phyloP scores from a whole-genome alignment of 2,797 vertebrate species.

The Lateolabrax maculatus region DNA sequence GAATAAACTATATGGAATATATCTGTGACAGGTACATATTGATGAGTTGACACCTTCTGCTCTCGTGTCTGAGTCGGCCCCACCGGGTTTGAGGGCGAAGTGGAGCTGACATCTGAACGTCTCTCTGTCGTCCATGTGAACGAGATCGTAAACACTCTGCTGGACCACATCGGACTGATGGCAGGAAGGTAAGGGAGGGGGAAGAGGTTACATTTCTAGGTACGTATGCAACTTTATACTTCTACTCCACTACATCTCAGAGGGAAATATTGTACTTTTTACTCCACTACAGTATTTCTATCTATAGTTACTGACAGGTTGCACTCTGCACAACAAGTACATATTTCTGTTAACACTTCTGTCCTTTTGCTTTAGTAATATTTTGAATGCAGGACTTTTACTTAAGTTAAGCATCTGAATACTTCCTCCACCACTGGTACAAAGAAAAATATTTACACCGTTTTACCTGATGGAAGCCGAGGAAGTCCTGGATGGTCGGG shows the following conservation, averaged over 20 bases:
- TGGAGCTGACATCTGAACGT: constrained; percentile 75
- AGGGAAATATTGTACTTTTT: neutral
- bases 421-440: neutral
- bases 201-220: neutral
- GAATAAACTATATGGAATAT: neutral
- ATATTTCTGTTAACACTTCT: no score
- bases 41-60: neutral
- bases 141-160: constrained; percentile 76
- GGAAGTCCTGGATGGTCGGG: constrained; percentile 49
- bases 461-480: constrained; percentile 68
- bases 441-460: neutral
- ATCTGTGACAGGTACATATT: neutral
- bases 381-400: neutral
- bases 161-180: constrained; percentile 80
- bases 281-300: neutral
- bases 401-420: neutral
- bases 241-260: no score
- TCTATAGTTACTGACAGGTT: no score
- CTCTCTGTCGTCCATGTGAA: constrained; percentile 76
- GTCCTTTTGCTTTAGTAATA: no score
- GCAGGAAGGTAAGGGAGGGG: neutral
- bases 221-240: neutral
- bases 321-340: no score
- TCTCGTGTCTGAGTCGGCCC: neutral
- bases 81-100: constrained; percentile 42